These are phyloP conservation scores for Papilio aristodemus DNA, from an alignment of 1,140 invertebrate genomes.

Conservation along the genomic window DNA sequence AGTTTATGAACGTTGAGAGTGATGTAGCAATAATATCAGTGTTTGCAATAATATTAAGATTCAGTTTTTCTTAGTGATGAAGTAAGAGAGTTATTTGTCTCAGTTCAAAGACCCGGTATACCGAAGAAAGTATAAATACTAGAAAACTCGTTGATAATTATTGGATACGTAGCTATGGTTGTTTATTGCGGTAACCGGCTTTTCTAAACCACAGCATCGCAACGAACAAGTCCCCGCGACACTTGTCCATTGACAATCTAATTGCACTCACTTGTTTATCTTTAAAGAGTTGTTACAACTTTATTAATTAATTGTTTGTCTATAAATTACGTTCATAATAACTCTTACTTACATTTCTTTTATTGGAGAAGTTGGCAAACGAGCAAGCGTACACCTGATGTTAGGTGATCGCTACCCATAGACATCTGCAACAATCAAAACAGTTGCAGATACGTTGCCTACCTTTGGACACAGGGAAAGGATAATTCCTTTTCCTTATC, in stretches of 20 bases:
- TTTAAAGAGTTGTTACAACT: constrained; percentile 47
- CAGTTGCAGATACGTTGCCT: no score
- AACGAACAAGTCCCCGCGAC: constrained; percentile 63
- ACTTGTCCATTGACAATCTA: constrained; percentile 77
- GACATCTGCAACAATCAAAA: no score
- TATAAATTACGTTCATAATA: not conserved
- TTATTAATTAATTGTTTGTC: not conserved
- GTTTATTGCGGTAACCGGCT: constrained; percentile 54
- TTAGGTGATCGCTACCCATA: no score
- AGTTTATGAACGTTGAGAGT: no score
- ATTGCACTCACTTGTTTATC: constrained; percentile 59
- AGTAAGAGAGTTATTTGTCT: constrained; percentile 26
- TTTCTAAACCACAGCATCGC: constrained; percentile 65
- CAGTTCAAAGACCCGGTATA: constrained; percentile 26
- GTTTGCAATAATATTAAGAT: no score
- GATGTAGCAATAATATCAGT: no score
- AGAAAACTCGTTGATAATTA: constrained; percentile 56
- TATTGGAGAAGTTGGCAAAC: no score
- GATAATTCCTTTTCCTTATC: no score
- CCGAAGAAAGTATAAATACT: constrained; percentile 48
- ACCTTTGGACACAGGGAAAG: no score
- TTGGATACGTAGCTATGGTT: constrained; percentile 43
- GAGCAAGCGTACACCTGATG: no score
- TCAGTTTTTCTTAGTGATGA: not conserved
- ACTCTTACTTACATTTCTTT: no score